A percentile compares a stretch with the other conserved stretches of the same genome.
Evolutionary conservation across 2,113 vertebrate species (phyloP).

Genomic region (Oophaga pumilio): DNA sequence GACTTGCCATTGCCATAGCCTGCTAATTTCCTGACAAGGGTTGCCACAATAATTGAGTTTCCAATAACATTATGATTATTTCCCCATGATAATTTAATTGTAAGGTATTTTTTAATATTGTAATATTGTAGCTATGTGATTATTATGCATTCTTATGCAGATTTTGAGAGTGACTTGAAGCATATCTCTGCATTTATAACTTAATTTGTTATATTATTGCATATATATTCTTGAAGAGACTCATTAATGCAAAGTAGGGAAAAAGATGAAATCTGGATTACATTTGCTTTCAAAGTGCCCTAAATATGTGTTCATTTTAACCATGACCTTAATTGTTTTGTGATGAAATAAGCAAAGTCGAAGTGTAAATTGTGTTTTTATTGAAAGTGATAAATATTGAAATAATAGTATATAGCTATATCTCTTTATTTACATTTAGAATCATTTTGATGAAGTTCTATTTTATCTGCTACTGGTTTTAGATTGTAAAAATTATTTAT

Average conservation of each 20-base stretch:
- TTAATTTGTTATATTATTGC: constrained; percentile 98
- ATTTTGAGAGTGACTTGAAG: constrained; percentile 92
- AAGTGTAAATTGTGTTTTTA: neutral
- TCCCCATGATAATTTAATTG: constrained; percentile 99
- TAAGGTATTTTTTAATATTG: constrained; percentile 95
- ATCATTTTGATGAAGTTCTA: neutral
- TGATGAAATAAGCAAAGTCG: constrained; percentile 10
- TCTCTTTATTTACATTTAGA: neutral
- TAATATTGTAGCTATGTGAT: constrained; percentile 99
- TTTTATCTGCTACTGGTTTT: neutral
- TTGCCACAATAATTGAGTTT: constrained; percentile 99
- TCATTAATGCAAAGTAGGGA: constrained; percentile 81
- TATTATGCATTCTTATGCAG: constrained; percentile 99
- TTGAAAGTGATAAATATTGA: neutral
- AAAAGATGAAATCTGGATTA: constrained; percentile 35
- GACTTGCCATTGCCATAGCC: constrained; percentile 97
- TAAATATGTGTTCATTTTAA: constrained; percentile 37
- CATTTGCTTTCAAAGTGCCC: constrained; percentile 35
- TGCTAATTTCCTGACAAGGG: constrained; percentile 98
- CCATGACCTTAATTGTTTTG: constrained; percentile 33
- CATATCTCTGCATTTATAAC: constrained; percentile 97
- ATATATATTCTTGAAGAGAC: constrained; percentile 87
- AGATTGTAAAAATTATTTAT: neutral
- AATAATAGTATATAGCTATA: neutral
- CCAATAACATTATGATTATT: constrained; percentile 99